Evolutionary conservation across 1,140 invertebrate species (phyloP).

Genomic region (Papilio polyxenes): DNA sequence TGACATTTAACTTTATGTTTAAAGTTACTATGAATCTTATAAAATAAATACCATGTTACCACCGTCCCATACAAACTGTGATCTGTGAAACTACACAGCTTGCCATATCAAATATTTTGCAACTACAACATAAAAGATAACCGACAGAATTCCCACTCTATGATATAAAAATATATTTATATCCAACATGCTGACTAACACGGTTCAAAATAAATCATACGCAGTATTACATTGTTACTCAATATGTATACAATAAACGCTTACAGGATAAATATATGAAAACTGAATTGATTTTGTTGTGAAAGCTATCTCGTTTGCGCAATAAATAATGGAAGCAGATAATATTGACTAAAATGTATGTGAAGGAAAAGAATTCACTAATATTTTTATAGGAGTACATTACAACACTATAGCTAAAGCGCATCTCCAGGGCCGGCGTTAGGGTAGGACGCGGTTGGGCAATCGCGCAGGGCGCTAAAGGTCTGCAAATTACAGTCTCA

Average conservation of each 20-base stretch:
- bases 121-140: slow-evolving; percentile 6
- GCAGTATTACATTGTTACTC: slow-evolving; percentile 16
- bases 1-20: no score
- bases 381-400: no score
- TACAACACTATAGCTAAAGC: no score
- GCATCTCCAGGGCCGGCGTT: no score
- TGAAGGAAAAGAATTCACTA: background rate
- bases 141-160: background rate
- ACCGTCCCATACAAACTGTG: no score
- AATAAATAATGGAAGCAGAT: slow-evolving; percentile 16
- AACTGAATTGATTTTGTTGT: background rate
- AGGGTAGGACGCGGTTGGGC: no score
- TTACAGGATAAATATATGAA: background rate
- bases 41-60: no score
- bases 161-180: slow-evolving; percentile 24
- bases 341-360: background rate
- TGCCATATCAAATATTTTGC: background rate
- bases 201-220: slow-evolving; percentile 12
- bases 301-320: background rate
- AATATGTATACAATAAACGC: slow-evolving; percentile 12
- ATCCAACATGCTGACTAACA: slow-evolving; percentile 4
- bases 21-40: no score
- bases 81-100: background rate
- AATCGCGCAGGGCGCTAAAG: no score
- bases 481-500: no score